phyloP scores from a whole-genome alignment of 2,113 vertebrate species.

The Sceloporus tristichus region DNA sequence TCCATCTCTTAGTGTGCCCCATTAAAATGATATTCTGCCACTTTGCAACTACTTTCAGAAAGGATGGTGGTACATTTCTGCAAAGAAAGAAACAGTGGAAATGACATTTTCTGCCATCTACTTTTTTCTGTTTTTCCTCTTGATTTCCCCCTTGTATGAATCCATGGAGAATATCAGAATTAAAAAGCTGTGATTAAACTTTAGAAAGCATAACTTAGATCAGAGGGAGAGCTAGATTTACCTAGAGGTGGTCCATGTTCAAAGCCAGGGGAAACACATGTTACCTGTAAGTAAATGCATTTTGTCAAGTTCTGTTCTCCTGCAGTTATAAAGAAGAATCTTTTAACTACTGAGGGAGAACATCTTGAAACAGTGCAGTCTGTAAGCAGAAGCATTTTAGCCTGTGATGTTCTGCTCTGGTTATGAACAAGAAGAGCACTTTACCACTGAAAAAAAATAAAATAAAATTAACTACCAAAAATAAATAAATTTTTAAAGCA shows the following conservation, averaged over 20 bases:
- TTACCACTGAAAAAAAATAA: conserved; percentile 39
- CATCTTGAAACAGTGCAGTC: background rate
- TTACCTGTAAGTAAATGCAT: background rate
- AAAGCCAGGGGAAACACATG: background rate
- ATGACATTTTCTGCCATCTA: too few species aligned
- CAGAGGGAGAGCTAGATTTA: background rate
- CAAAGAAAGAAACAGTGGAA: background rate
- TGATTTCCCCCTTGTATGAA: background rate
- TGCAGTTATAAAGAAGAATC: background rate
- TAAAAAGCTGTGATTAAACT: background rate
- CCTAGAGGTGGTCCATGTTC: background rate
- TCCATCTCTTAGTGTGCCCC: background rate
- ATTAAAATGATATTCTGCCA: background rate
- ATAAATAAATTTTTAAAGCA: conserved; percentile 47
- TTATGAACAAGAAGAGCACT: conserved; percentile 49
- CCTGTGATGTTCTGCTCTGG: conserved; percentile 36
- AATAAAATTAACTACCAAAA: conserved; percentile 33
- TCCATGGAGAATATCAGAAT: too few species aligned
- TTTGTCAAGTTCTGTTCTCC: background rate
- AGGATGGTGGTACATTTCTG: background rate
- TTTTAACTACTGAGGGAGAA: background rate
- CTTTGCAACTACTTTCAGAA: too few species aligned
- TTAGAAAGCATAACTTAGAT: background rate
- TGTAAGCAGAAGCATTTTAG: conserved; percentile 3
- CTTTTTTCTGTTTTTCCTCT: background rate